A percentile compares a stretch with the other conserved stretches of the same genome.
Conservation (phyloP, 2,888 invertebrate genomes). For the Meghimatium bilineatum region DNA sequence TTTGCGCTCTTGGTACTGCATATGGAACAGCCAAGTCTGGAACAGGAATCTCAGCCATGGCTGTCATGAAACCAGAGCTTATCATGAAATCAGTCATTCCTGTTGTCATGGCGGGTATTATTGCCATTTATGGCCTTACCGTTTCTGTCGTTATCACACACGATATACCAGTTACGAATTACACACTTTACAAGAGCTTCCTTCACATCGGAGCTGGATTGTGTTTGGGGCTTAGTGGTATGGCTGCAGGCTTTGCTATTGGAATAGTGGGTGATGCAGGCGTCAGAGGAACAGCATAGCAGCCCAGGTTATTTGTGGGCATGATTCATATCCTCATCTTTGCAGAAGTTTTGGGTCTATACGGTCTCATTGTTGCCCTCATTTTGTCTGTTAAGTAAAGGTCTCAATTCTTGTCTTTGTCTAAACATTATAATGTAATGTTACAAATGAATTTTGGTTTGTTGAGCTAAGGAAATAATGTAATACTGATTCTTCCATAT, state of each 20-base stretch:
- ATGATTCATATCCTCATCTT: slow-evolving; percentile 99
- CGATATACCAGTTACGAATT: slow-evolving; percentile 81
- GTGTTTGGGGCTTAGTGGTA: slow-evolving; percentile 96
- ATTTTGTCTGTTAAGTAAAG: slow-evolving; percentile 85
- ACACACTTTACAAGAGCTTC: slow-evolving; percentile 91
- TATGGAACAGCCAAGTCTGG: slow-evolving; percentile 99
- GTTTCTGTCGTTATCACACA: slow-evolving; percentile 99
- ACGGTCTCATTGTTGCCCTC: slow-evolving; percentile 99
- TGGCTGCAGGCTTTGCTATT: slow-evolving; percentile 99
- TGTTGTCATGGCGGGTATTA: slow-evolving; percentile 91
- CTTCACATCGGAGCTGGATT: slow-evolving; percentile 97
- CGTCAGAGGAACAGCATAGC: slow-evolving; percentile 98
- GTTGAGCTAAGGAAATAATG: not conserved
- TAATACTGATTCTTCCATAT: not conserved
- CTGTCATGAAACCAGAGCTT: slow-evolving; percentile 99
- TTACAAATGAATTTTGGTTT: not conserved
- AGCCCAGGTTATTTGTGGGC: slow-evolving; percentile 99
- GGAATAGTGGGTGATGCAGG: slow-evolving; percentile 99
- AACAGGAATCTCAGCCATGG: slow-evolving; percentile 99
- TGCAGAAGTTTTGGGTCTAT: slow-evolving; percentile 99
- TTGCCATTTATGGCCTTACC: slow-evolving; percentile 99
- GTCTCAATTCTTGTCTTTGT: not conserved
- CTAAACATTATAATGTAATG: not conserved
- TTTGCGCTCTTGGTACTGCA: slow-evolving; percentile 94
- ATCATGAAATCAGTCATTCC: slow-evolving; percentile 99